Base-by-base conservation (phyloP, 2,888 invertebrate genomes). In the Altica lythri region DNA sequence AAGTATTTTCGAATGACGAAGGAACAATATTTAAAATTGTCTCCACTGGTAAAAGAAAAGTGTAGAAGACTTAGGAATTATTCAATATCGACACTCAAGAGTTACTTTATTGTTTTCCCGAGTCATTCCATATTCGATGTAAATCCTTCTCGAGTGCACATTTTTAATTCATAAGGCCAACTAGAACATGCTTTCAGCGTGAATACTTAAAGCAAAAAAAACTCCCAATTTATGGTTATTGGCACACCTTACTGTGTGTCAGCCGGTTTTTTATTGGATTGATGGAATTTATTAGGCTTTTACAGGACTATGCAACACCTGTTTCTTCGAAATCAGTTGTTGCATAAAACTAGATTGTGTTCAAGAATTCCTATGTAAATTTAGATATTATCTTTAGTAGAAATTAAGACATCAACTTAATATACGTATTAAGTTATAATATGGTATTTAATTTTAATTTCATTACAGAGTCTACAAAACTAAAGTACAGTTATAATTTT, bases 131-230 rank as follows among this genome's bases (percentile, higher is more conserved):
- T 40, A 14, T 42, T 12, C 29, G 25, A 29, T 48, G 30, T 47
- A 49, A 49, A 44, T 17, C 32, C 35, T 43, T 43, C 30, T 54
- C 30, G 32, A 38, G 49, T 49, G 49, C 32, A 48, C 47, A 52
- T 52, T 57, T 47, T 51, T 52, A 47, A 54, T 47, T 44, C 53
- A 57, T 57, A 53, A 54, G 54, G 54, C 54, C 57, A 57, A 51
- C 51, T 35, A 30, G 19, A 43, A 44, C 53, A 53, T 38, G 57
- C 49, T 53, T 49, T 30, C 22, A 16, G 27, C 40, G 32, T 40
- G 42, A 38, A 49, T 50, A 49, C 32, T 43, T 44, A 50, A 37
- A 45, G 22, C 34, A 43, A 37, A 45, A 56, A 56, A 53, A 53
- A 27, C 14, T 40, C n/a, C 32, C 45, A 35, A 53, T 53, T 53